phyloP scores from a whole-genome alignment of 2,888 invertebrate genomes.

The Melanostoma scalare region DNA sequence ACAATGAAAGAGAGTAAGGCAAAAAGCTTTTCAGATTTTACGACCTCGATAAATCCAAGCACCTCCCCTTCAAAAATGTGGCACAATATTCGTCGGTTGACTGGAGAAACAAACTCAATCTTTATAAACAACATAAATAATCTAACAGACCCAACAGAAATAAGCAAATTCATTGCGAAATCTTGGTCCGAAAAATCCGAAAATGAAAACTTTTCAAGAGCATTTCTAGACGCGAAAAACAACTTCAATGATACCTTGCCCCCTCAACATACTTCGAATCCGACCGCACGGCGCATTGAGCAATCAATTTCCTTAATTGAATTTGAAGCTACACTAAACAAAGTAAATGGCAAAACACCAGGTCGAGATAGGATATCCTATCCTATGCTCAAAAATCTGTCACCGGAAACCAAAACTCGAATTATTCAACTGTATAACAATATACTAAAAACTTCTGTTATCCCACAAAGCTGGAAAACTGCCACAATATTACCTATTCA shows the following conservation, averaged over 20 bases:
- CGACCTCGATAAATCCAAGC: background rate
- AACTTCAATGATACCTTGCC: background rate
- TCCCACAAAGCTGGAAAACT: slow-evolving; percentile 6
- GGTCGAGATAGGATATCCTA: background rate
- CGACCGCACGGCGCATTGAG: slow-evolving; percentile 15
- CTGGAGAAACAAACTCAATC: background rate
- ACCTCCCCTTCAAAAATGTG: background rate
- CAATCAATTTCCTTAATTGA: slow-evolving; percentile 17
- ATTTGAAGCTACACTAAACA: slow-evolving; percentile 12
- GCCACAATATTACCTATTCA: slow-evolving; percentile 8
- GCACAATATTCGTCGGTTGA: slow-evolving; percentile 9
- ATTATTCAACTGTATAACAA: slow-evolving; percentile 11
- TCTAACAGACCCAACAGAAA: slow-evolving; percentile 11
- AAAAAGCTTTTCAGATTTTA: too few relatives aligned
- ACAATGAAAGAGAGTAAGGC: too few relatives aligned
- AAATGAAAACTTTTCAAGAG: slow-evolving; percentile 22
- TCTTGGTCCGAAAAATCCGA: slow-evolving; percentile 5
- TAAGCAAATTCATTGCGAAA: background rate
- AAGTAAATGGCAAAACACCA: background rate
- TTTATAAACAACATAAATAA: slow-evolving; percentile 5
- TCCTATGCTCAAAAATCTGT: slow-evolving; percentile 20
- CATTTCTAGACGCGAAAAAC: slow-evolving; percentile 1
- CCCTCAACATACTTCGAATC: slow-evolving; percentile 7
- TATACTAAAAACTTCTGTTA: background rate
- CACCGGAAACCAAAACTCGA: slow-evolving; percentile 5